Percentiles rank a stretch among this genome's conserved stretches.
Evolutionary conservation across 2,797 vertebrate genomes (phyloP).

Genomic region (Lateolabrax maculatus): DNA sequence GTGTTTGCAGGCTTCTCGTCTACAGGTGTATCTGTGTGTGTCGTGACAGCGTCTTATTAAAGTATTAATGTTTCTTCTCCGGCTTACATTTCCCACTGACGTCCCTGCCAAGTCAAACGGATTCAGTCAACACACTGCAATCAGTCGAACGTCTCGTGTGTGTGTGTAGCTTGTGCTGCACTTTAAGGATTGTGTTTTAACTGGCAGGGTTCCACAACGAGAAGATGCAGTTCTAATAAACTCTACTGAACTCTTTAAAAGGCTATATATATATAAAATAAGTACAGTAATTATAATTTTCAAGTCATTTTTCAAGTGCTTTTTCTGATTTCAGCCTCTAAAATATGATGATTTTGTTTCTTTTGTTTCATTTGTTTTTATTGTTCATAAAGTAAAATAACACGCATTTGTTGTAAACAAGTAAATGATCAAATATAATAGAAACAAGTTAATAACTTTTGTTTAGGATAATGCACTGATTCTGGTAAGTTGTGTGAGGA

Average conservation of each 20-base stretch:
- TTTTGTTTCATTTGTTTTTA: not conserved
- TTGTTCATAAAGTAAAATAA: not conserved
- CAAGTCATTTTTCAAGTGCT: not conserved
- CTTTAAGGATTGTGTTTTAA: slow-evolving; percentile 18
- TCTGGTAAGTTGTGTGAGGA: too few species aligned
- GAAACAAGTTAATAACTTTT: too few species aligned
- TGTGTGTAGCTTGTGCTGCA: not conserved
- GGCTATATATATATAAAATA: too few species aligned
- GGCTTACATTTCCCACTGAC: slow-evolving; percentile 15
- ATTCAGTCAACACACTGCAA: slow-evolving; percentile 51
- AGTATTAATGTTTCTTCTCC: slow-evolving; percentile 42
- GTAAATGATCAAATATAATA: too few species aligned
- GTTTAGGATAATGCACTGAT: too few species aligned
- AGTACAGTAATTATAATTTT: not conserved
- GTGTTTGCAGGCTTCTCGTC: not conserved
- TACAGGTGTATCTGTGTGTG: not conserved
- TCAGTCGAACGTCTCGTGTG: slow-evolving; percentile 6
- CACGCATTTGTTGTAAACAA: too few species aligned
- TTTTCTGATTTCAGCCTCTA: not conserved
- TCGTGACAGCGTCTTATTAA: slow-evolving; percentile 38
- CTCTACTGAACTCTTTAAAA: not conserved
- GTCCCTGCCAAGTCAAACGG: slow-evolving; percentile 54
- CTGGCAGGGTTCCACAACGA: slow-evolving; percentile 8
- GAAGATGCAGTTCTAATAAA: not conserved
- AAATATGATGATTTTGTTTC: not conserved